Conservation (phyloP, 2,888 invertebrate species). For the Epistrophe grossulariae region DNA sequence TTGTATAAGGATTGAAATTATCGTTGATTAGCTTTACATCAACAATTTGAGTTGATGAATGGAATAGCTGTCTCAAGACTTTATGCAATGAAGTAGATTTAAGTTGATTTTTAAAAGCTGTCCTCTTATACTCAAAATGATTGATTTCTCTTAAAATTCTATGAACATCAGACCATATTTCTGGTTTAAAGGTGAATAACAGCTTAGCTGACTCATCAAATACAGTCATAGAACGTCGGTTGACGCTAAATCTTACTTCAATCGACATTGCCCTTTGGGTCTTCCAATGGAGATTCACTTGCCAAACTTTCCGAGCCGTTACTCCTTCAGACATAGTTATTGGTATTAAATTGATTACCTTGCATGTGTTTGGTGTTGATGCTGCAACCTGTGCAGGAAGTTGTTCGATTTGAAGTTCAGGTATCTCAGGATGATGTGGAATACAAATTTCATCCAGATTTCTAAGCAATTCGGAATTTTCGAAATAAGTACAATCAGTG, state of each 20-base stretch:
- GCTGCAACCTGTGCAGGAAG: neutral
- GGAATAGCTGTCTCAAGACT: conserved; percentile 32
- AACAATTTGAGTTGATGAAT: conserved; percentile 32
- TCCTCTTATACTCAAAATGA: conserved; percentile 54
- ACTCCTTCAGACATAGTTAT: conserved; percentile 67
- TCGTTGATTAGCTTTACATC: conserved; percentile 41
- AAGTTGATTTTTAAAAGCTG: neutral
- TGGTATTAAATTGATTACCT: conserved; percentile 57
- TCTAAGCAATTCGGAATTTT: conserved; percentile 55
- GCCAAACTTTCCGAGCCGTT: conserved; percentile 71
- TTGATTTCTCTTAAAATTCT: conserved; percentile 59
- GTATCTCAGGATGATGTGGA: neutral
- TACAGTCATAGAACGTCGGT: conserved; percentile 14
- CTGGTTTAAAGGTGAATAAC: conserved; percentile 47
- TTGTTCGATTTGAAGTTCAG: neutral
- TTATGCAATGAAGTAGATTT: conserved; percentile 51
- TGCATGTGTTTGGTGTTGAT: neutral
- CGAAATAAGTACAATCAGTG: conserved; percentile 65
- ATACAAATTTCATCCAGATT: conserved; percentile 32
- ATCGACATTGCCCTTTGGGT: conserved; percentile 14
- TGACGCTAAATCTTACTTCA: conserved; percentile 39
- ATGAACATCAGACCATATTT: conserved; percentile 52
- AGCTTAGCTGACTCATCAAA: conserved; percentile 52
- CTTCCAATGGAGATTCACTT: conserved; percentile 63
- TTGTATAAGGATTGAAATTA: conserved; percentile 37